Evolutionary conservation across 2,888 invertebrate species (phyloP).

Genomic region (Pterostichus madidus): DNA sequence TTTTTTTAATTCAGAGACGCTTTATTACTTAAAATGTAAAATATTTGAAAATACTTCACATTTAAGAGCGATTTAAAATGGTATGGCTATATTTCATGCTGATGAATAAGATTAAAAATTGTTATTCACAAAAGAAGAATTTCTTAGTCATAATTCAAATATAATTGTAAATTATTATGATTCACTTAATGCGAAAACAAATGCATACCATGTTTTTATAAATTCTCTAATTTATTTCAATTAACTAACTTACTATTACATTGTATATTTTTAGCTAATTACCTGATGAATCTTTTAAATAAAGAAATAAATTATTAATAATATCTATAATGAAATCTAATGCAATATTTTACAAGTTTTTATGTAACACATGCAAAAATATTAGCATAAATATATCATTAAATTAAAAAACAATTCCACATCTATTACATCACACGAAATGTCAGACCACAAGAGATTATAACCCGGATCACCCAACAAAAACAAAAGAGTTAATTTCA

Average conservation of each 20-base stretch:
- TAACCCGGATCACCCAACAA: conserved; percentile 13
- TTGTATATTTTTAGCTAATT: neutral
- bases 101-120: neutral
- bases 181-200: conserved; percentile 9
- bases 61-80: too few species aligned
- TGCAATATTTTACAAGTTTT: conserved; percentile 24
- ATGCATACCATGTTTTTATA: neutral
- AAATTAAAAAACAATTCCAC: neutral
- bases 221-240: conserved; percentile 4
- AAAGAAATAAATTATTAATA: conserved; percentile 8
- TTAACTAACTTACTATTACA: neutral
- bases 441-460: conserved; percentile 43
- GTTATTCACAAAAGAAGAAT: neutral
- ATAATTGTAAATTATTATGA: conserved; percentile 15
- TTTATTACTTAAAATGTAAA: too few species aligned
- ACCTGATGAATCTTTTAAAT: neutral
- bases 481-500: conserved; percentile 13
- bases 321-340: conserved; percentile 19
- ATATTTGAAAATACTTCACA: too few species aligned
- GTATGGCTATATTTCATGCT: neutral
- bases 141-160: conserved; percentile 19
- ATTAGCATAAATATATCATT: conserved; percentile 20
- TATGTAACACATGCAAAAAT: neutral
- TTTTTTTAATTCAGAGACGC: too few species aligned
- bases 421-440: neutral